phyloP scores from a whole-genome alignment of 1,140 invertebrate species.

The Drosophila tristis region DNA sequence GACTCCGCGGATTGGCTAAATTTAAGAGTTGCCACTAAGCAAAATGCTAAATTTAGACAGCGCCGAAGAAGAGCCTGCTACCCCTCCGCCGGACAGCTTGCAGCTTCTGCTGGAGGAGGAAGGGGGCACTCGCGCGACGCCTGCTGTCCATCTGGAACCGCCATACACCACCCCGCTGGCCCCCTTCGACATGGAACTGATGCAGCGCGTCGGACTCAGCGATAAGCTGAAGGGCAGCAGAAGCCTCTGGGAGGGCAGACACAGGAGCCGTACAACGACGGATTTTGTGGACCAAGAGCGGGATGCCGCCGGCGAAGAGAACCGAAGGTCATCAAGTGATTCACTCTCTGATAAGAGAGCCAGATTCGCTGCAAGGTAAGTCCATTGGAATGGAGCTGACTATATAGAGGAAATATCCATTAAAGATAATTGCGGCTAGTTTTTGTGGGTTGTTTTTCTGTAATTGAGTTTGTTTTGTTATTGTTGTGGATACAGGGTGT shows the following conservation, averaged over 20 bases:
- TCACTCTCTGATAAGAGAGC: constrained; percentile 56
- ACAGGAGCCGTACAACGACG: neutral
- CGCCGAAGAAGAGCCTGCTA: constrained; percentile 19
- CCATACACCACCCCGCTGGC: constrained; percentile 65
- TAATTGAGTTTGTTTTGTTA: constrained; percentile 32
- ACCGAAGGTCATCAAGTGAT: constrained; percentile 48
- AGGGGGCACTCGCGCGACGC: neutral
- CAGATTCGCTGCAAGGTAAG: constrained; percentile 57
- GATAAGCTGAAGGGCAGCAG: constrained; percentile 31
- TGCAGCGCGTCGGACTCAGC: constrained; percentile 43
- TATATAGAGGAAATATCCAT: constrained; percentile 54
- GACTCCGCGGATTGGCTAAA: constrained; percentile 25
- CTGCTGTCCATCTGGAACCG: constrained; percentile 29
- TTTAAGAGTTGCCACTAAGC: constrained; percentile 25
- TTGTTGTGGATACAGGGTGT: constrained; percentile 45
- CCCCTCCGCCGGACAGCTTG: constrained; percentile 24
- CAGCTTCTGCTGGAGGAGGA: constrained; percentile 25
- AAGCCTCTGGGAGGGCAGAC: constrained; percentile 44
- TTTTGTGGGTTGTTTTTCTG: constrained; percentile 20
- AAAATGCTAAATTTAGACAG: constrained; percentile 76
- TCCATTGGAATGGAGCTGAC: neutral
- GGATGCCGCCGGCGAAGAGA: constrained; percentile 15
- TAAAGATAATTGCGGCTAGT: constrained; percentile 54
- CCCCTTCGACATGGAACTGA: constrained; percentile 64
- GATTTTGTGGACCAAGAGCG: constrained; percentile 59